Percentiles rank a stretch among this genome's conserved stretches.
phyloP scores from a whole-genome alignment of 2,888 invertebrate genomes.

The Gandaritis pyraliata region DNA sequence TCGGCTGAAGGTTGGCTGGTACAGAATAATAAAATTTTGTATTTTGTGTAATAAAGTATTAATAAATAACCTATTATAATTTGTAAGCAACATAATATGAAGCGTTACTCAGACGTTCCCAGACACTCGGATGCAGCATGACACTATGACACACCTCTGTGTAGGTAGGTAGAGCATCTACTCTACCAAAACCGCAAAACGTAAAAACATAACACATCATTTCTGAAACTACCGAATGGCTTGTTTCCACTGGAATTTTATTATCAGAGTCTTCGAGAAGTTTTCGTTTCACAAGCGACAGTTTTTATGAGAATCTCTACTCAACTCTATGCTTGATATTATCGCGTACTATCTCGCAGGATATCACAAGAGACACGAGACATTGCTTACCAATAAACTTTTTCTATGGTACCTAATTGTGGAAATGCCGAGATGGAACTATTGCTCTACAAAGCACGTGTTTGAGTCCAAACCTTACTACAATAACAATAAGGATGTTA shows the following conservation, averaged over 20 bases:
- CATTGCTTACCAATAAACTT: slow-evolving; percentile 19
- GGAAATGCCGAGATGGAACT: slow-evolving; percentile 32
- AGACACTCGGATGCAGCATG: not conserved
- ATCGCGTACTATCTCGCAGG: no score
- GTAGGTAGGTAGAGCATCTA: not conserved
- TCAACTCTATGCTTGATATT: no score
- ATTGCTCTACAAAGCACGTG: slow-evolving; percentile 8
- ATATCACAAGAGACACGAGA: slow-evolving; percentile 9
- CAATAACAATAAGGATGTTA: slow-evolving; percentile 6
- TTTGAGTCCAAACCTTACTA: slow-evolving; percentile 6
- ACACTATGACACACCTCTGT: not conserved
- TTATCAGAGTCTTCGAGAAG: no score
- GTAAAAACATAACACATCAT: not conserved
- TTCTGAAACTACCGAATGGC: no score
- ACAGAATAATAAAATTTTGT: no score
- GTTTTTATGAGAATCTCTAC: no score
- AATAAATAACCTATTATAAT: not conserved
- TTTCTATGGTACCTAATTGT: slow-evolving; percentile 6
- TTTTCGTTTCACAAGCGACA: no score
- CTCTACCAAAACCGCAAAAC: not conserved
- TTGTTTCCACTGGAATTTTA: no score
- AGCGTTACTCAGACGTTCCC: not conserved
- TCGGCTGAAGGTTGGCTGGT: no score
- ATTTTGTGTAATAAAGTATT: no score
- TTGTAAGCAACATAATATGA: no score